Evolutionary conservation across 2,113 vertebrate species (phyloP).

Genomic region (Notiomystis cincta): DNA sequence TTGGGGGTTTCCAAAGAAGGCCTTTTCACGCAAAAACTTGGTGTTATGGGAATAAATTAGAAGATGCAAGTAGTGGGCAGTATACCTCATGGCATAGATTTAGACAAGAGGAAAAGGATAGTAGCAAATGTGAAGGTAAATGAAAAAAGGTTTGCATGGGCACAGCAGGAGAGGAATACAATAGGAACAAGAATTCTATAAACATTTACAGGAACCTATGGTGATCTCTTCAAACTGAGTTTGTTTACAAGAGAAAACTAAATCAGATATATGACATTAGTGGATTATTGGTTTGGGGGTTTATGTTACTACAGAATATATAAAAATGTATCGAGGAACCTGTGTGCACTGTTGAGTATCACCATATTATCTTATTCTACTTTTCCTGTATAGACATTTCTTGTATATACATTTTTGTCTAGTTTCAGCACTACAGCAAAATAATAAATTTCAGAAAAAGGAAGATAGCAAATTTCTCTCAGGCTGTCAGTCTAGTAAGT

Average conservation of each 20-base stretch:
- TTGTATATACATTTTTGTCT: neutral
- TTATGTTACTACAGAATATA: neutral
- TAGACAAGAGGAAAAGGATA: neutral
- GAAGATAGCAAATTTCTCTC: neutral
- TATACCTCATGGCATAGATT: neutral
- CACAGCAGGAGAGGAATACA: neutral
- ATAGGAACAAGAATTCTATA: neutral
- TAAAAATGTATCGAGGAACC: neutral
- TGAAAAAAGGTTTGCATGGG: neutral
- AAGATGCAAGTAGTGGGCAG: neutral
- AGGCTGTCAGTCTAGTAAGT: neutral
- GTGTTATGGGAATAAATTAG: neutral
- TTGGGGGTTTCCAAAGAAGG: neutral
- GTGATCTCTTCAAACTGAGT: neutral
- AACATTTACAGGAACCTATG: neutral
- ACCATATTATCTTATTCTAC: neutral
- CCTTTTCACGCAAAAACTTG: neutral
- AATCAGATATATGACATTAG: neutral
- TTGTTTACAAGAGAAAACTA: neutral
- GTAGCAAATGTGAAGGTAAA: neutral
- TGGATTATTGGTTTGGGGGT: neutral
- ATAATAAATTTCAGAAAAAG: neutral
- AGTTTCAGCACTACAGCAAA: neutral
- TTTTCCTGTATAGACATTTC: neutral
- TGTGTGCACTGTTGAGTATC: neutral